Evolutionary conservation across 1,140 invertebrate species (phyloP).

Genomic region (Drosophila auraria): DNA sequence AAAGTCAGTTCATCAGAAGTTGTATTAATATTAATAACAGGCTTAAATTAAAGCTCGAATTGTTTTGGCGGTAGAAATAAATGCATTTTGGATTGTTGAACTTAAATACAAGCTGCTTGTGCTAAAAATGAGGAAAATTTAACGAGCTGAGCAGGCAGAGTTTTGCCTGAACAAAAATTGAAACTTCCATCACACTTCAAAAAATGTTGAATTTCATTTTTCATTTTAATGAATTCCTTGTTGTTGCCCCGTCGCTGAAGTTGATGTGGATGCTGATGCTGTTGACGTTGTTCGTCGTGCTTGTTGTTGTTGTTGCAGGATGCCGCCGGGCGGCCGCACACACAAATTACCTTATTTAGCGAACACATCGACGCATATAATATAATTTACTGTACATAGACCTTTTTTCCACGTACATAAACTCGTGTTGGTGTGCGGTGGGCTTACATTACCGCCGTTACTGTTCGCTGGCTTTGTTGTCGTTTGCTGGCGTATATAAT

Average conservation of each 20-base stretch:
- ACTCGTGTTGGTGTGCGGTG: constrained; percentile 18
- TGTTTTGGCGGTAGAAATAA: background rate
- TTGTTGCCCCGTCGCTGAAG: constrained; percentile 47
- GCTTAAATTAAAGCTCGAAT: background rate
- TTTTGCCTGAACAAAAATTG: constrained; percentile 18
- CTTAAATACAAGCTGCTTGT: background rate
- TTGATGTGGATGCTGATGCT: constrained; percentile 22
- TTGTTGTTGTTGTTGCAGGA: constrained; percentile 45
- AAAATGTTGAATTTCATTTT: constrained; percentile 82
- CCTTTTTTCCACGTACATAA: constrained; percentile 58
- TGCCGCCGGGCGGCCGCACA: constrained; percentile 65
- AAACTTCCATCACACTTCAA: constrained; percentile 58
- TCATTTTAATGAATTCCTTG: constrained; percentile 82
- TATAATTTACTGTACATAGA: constrained; percentile 83
- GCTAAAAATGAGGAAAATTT: constrained; percentile 56
- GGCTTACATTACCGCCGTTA: constrained; percentile 36
- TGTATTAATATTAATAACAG: background rate
- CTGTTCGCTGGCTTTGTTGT: constrained; percentile 3
- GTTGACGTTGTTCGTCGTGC: constrained; percentile 44
- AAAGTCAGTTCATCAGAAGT: background rate
- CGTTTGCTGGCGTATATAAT: constrained; percentile 72
- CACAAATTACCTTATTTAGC: constrained; percentile 83
- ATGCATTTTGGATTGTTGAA: background rate
- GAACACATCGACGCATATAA: constrained; percentile 79
- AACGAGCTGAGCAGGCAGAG: constrained; percentile 12